Percentiles rank a stretch among this genome's conserved stretches.
Evolutionary conservation across 2,888 invertebrate species (phyloP).

Genomic region (Gastracanthus pulcherrimus): DNA sequence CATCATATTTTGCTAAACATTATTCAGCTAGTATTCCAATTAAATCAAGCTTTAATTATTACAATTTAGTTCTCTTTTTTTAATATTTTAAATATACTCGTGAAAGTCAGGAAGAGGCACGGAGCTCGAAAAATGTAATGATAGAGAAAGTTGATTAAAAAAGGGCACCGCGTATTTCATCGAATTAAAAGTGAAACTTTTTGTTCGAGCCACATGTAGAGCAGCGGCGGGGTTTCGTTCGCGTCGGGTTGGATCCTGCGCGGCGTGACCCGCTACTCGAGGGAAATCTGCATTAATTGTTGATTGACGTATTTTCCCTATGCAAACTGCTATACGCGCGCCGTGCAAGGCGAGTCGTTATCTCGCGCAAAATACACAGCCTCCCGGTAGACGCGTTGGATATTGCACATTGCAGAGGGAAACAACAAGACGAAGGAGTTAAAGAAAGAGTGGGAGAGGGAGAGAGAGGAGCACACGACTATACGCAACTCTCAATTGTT

Average conservation of each 20-base stretch:
- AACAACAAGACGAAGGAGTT: neutral
- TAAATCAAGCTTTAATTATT: no score
- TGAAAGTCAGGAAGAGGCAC: no score
- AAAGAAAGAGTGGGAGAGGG: neutral
- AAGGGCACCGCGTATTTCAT: neutral
- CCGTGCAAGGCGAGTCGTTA: neutral
- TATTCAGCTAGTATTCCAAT: no score
- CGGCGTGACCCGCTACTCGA: neutral
- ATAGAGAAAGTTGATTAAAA: neutral
- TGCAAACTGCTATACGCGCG: neutral
- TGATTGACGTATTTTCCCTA: conserved; percentile 36
- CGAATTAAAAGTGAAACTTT: neutral
- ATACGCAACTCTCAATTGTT: no score
- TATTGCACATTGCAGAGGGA: neutral
- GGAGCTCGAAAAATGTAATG: no score
- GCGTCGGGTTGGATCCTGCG: neutral
- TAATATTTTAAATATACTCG: no score
- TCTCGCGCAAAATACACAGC: conserved; percentile 13
- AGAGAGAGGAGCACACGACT: no score
- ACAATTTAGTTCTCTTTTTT: no score
- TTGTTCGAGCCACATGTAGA: neutral
- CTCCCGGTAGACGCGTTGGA: neutral
- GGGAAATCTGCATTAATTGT: conserved; percentile 44
- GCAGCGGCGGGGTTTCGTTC: neutral
- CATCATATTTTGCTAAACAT: no score